Conservation (phyloP, 2,797 vertebrate genomes). For the Ptychadena robeensis region DNA sequence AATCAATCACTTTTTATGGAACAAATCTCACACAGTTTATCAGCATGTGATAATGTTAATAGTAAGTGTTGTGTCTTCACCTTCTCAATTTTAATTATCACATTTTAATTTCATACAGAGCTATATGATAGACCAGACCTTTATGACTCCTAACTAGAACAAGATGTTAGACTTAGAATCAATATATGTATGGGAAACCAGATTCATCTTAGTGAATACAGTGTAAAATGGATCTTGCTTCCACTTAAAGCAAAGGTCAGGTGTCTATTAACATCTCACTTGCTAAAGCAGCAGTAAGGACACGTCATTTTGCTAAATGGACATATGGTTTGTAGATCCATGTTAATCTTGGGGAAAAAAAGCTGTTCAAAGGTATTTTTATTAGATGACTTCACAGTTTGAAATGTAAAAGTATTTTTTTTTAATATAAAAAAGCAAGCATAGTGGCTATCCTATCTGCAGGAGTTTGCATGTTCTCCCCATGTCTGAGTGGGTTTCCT, state of each 20-base stretch:
- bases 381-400: neutral
- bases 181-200: constrained; percentile 43
- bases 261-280: constrained; percentile 20
- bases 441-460: too few relatives aligned
- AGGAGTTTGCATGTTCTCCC: too few relatives aligned
- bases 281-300: neutral
- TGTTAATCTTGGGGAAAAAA: neutral
- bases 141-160: constrained; percentile 25
- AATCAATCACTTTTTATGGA: constrained; percentile 5
- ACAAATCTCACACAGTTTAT: constrained; percentile 4
- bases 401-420: too few relatives aligned
- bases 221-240: constrained; percentile 30
- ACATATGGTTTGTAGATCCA: neutral
- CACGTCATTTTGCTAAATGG: neutral
- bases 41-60: constrained; percentile 36
- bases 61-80: constrained; percentile 26
- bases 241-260: constrained; percentile 35
- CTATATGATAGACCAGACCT: constrained; percentile 14
- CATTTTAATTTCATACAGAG: constrained; percentile 46
- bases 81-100: constrained; percentile 47
- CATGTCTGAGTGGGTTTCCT: too few relatives aligned
- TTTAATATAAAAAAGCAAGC: too few relatives aligned
- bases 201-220: constrained; percentile 19
- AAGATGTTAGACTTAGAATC: constrained; percentile 42
- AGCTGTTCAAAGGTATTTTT: neutral